phyloP scores from a whole-genome alignment of 2,888 invertebrate genomes.

The Brachylomia viminalis region DNA sequence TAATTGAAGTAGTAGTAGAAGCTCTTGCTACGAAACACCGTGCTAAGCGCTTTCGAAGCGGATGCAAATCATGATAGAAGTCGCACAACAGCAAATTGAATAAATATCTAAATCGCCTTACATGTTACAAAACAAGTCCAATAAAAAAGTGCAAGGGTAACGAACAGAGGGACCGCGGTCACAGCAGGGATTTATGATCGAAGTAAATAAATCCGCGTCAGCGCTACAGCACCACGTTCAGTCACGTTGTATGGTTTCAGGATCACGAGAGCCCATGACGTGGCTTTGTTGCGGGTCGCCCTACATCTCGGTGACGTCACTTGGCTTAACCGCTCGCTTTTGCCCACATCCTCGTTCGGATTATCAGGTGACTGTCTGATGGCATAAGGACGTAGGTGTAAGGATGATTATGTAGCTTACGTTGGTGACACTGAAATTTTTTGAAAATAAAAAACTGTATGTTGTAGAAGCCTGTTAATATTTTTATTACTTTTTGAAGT shows the following conservation, averaged over 20 bases:
- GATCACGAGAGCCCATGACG: slow-evolving; percentile 82
- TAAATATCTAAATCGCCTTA: slow-evolving; percentile 34
- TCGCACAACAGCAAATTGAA: slow-evolving; percentile 23
- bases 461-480: too few relatives aligned
- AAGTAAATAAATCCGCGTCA: slow-evolving; percentile 56
- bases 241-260: slow-evolving; percentile 76
- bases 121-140: slow-evolving; percentile 22
- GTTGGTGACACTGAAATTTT: too few relatives aligned
- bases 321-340: slow-evolving; percentile 73
- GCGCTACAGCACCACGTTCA: slow-evolving; percentile 33
- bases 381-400: slow-evolving; percentile 1
- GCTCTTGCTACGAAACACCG: not conserved
- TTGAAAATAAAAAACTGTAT: too few relatives aligned
- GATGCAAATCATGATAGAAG: not conserved
- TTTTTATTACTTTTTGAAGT: too few relatives aligned
- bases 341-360: slow-evolving; percentile 83
- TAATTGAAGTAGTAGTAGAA: not conserved
- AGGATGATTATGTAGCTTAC: not conserved
- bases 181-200: slow-evolving; percentile 38
- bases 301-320: slow-evolving; percentile 73
- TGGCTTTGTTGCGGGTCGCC: slow-evolving; percentile 81
- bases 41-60: not conserved
- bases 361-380: slow-evolving; percentile 78
- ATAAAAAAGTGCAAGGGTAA: slow-evolving; percentile 27
- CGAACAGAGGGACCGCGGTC: slow-evolving; percentile 20